Conservation (phyloP, 2,888 invertebrate species). For the Lasioglossum leucozonium region DNA sequence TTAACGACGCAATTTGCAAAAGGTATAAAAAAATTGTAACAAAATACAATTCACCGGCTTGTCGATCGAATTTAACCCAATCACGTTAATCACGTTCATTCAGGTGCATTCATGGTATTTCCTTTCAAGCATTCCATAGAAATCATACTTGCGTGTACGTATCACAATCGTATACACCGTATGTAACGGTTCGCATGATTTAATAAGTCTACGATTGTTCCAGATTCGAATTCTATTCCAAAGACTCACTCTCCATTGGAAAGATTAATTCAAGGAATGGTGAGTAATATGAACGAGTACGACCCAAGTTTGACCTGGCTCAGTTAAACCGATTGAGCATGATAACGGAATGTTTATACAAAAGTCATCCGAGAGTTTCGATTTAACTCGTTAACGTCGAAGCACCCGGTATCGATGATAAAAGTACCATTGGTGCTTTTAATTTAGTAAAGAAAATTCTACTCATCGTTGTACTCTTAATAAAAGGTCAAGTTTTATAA, state of each 20-base stretch:
- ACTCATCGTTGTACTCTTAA: background rate
- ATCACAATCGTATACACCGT: background rate
- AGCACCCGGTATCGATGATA: background rate
- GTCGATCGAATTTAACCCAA: background rate
- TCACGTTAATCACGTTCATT: slow-evolving; percentile 7
- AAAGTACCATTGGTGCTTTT: background rate
- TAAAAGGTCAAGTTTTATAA: background rate
- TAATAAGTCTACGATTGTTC: slow-evolving; percentile 4
- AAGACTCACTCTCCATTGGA: background rate
- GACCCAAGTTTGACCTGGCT: slow-evolving; percentile 68
- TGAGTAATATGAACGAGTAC: slow-evolving; percentile 58
- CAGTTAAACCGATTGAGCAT: slow-evolving; percentile 71
- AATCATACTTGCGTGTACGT: background rate
- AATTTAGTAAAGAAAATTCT: background rate
- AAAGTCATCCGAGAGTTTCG: background rate
- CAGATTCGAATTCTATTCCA: background rate
- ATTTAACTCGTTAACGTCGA: background rate
- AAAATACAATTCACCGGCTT: background rate
- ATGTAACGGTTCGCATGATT: background rate
- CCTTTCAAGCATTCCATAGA: slow-evolving; percentile 29
- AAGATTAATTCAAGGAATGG: slow-evolving; percentile 38
- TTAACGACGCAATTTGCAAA: background rate
- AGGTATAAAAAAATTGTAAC: background rate
- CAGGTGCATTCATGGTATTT: background rate
- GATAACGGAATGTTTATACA: slow-evolving; percentile 18